Evolutionary conservation across 2,113 vertebrate species (phyloP), one percentile per base, ranked within the genome.

Genomic region (Numenius arquata): DNA sequence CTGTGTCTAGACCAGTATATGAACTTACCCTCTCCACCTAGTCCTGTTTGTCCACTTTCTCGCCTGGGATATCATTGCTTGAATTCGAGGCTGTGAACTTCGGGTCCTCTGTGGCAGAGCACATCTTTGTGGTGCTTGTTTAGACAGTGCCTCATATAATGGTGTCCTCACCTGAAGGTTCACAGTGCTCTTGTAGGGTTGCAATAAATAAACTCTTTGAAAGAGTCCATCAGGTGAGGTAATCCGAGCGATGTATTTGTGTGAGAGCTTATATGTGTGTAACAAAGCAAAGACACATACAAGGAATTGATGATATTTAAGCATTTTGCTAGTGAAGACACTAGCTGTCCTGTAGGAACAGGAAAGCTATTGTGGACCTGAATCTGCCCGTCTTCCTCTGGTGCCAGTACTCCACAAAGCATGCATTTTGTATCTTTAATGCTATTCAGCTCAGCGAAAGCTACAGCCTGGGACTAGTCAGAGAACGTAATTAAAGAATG

Each of bases 301-400:
- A 17, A 75, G 80, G 61, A 93, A 75, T 10, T 40, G 55, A 50
- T 83, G 38, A 63, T 68, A 74, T 63, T 91, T 67, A 26, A 72
- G 79, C 41, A 15, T 79, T 95, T 73, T 89, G 36, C 72, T 88
- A 53, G 13, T 32, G 76, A 88, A 75, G 81, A 85, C 81, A 88
- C 30, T 74, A 75, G 30, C 63, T 93, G 73, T 95, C 68, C 76
- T 68, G 47, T 32, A 81, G 65, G 56, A 89, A 96, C 90, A 94
- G 78, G 26, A 80, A 62, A 73, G 58, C 30, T 13, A 53, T 95
- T 90, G 90, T 94, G 63, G 73, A 15, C 55, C 34, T 71, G 74
- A 84, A 55, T 52, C 59, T 85, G 32, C 52, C 68, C 43, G 38
- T 88, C 59, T 77, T 61, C 30, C 63, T 86, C 79, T 90, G 88